phyloP scores from a whole-genome alignment of 2,888 invertebrate species.

The Chloroclystis v-ata region DNA sequence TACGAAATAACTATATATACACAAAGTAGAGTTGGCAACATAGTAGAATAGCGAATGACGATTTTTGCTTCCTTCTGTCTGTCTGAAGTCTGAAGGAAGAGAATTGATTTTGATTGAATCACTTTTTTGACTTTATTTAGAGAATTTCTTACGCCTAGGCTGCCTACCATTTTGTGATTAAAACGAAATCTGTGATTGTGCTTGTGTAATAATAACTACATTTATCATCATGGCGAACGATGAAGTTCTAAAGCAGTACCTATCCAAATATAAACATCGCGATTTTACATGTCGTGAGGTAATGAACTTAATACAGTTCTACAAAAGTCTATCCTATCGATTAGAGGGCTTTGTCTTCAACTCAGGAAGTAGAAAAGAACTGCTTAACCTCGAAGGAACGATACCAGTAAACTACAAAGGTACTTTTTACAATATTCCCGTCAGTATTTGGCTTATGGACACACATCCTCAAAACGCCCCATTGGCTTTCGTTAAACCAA shows the following conservation, averaged over 20 bases:
- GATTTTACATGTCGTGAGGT: slow-evolving; percentile 69
- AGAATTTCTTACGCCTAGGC: no score
- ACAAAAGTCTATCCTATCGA: slow-evolving; percentile 66
- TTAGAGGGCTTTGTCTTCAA: slow-evolving; percentile 85
- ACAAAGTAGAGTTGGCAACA: no score
- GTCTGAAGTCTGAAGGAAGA: no score
- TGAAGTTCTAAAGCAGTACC: slow-evolving; percentile 62
- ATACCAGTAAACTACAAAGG: slow-evolving; percentile 95
- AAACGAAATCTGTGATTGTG: neutral
- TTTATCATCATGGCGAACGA: slow-evolving; percentile 60
- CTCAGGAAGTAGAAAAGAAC: slow-evolving; percentile 88
- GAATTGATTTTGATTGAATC: no score
- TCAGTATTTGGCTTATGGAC: slow-evolving; percentile 97
- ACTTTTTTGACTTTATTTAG: no score
- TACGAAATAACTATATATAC: no score
- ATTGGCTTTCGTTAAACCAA: slow-evolving; percentile 96
- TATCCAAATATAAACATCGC: slow-evolving; percentile 67
- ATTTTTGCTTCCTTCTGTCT: no score
- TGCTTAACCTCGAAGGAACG: slow-evolving; percentile 92
- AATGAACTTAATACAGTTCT: slow-evolving; percentile 62
- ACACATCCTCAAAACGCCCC: slow-evolving; percentile 98
- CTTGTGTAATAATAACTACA: neutral
- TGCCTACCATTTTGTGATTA: no score
- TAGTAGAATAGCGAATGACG: no score
- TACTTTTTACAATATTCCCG: slow-evolving; percentile 95